Evolutionary conservation across 2,797 vertebrate species (phyloP).

Genomic region (Megaceryle alcyon): DNA sequence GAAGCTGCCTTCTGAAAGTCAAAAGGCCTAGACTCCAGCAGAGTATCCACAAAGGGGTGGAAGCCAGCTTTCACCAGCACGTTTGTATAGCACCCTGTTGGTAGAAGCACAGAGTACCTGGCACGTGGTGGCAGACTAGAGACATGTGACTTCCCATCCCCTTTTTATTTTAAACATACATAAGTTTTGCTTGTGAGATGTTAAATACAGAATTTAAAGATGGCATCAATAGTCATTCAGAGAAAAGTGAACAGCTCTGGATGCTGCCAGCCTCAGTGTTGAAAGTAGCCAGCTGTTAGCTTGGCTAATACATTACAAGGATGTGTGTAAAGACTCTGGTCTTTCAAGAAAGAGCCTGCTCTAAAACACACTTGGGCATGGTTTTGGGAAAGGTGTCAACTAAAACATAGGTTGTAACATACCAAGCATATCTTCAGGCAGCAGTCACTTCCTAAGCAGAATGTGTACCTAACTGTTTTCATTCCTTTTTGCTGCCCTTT

Average conservation of each 20-base stretch:
- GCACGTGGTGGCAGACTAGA: neutral
- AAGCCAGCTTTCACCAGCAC: slow-evolving; percentile 35
- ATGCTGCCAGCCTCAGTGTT: neutral
- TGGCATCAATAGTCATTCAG: neutral
- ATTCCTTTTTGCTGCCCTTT: neutral
- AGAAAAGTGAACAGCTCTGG: neutral
- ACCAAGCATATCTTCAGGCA: neutral
- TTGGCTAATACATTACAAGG: neutral
- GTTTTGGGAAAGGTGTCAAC: neutral
- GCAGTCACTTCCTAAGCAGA: neutral
- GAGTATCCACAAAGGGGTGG: neutral
- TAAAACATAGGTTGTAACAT: neutral
- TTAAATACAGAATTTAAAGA: slow-evolving; percentile 1
- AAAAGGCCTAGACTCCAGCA: neutral
- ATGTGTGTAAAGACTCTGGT: neutral
- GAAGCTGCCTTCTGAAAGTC: slow-evolving; percentile 45
- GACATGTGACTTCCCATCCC: neutral
- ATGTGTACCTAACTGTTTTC: neutral
- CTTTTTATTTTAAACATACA: neutral
- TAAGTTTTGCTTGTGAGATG: slow-evolving; percentile 1
- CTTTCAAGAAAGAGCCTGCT: neutral
- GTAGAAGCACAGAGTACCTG: slow-evolving; percentile 2
- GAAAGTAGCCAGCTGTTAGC: neutral
- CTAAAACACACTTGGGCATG: neutral
- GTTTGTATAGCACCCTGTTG: neutral